Evolutionary conservation across 2,113 vertebrate species (phyloP).

Genomic region (Dicaeum eximium): DNA sequence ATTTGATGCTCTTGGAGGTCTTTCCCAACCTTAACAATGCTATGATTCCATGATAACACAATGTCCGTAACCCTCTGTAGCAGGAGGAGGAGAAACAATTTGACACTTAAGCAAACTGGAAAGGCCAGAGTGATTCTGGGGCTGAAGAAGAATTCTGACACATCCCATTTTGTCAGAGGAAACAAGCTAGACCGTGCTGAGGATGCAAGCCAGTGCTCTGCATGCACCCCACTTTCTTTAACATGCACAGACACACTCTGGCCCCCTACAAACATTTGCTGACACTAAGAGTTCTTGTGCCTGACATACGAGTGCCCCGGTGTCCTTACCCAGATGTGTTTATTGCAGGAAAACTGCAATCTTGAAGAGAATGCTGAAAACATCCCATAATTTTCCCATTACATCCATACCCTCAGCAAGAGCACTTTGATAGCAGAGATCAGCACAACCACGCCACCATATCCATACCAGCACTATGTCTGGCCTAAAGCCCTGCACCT

Average conservation of each 20-base stretch:
- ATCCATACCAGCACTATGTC: neutral
- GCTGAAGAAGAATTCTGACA: neutral
- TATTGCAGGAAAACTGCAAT: neutral
- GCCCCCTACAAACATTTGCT: neutral
- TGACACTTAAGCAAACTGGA: neutral
- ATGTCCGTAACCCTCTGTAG: neutral
- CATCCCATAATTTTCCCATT: neutral
- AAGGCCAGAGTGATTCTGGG: neutral
- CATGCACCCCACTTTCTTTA: fast-evolving
- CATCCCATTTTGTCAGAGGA: neutral
- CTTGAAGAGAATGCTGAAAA: neutral
- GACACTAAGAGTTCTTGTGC: neutral
- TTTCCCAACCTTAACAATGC: neutral
- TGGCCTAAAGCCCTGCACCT: neutral
- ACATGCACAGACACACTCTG: neutral
- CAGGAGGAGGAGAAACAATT: neutral
- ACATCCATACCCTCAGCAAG: neutral
- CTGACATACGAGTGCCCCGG: neutral
- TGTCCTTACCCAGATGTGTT: neutral
- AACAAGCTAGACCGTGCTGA: neutral
- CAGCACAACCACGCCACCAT: neutral
- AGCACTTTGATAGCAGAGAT: neutral
- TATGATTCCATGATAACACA: neutral
- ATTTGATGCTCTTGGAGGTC: neutral
- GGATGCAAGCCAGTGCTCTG: neutral